A percentile compares a stretch with the other conserved stretches of the same genome.
Conservation (phyloP, 2,797 vertebrate genomes). For the Pterois miles region DNA sequence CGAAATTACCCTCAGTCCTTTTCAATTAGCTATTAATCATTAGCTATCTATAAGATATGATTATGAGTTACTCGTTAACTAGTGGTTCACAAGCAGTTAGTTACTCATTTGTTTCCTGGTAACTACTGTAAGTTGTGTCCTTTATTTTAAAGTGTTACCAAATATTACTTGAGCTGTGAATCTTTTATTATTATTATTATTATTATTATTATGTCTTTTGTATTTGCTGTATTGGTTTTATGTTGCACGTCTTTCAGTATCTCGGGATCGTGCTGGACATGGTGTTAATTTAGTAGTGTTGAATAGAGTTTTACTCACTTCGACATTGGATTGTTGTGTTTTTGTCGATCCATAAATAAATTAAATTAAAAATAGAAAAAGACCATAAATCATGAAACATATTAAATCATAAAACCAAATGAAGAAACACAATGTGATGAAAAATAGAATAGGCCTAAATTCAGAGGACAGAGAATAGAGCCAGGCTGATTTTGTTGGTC, state of each 20-base stretch:
- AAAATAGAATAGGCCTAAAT: background rate
- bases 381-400: too few species aligned
- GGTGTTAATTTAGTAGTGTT: background rate
- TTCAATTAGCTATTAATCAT: too few species aligned
- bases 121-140: background rate
- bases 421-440: too few species aligned
- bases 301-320: background rate
- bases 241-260: background rate
- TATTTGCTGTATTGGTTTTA: background rate
- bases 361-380: background rate
- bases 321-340: background rate
- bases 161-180: background rate
- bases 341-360: background rate
- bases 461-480: background rate
- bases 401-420: background rate
- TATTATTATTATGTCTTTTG: background rate
- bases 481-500: background rate
- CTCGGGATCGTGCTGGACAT: background rate
- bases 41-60: too few species aligned
- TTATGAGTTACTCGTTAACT: too few species aligned
- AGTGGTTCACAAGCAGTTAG: too few species aligned
- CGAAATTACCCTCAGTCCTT: too few species aligned
- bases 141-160: too few species aligned
- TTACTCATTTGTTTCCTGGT: too few species aligned
- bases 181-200: background rate